Evolutionary conservation across 1,140 invertebrate species (phyloP).

Genomic region (Plodia interpunctella): DNA sequence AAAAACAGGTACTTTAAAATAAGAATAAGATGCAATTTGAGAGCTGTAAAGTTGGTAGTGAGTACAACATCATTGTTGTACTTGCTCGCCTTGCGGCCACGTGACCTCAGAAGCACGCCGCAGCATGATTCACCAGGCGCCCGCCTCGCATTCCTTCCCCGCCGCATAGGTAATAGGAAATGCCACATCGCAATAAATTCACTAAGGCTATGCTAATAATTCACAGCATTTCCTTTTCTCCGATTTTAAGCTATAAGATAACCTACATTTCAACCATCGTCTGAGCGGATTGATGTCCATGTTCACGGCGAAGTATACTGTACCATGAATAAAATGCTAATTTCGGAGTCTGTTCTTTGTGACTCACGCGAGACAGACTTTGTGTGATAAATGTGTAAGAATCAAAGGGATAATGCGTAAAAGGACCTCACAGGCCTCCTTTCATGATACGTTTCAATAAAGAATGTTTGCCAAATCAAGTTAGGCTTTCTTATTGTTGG

Average conservation of each 20-base stretch:
- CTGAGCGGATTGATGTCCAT: slow-evolving; percentile 7
- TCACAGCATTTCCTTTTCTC: slow-evolving; percentile 19
- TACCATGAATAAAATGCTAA: slow-evolving; percentile 21
- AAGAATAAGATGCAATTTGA: no score
- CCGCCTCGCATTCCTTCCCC: slow-evolving; percentile 44
- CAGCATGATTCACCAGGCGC: slow-evolving; percentile 48
- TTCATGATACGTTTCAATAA: neutral
- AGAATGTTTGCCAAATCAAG: no score
- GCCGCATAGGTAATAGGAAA: slow-evolving; percentile 67
- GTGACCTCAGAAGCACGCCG: slow-evolving; percentile 49
- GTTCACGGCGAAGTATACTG: neutral
- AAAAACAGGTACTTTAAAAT: no score
- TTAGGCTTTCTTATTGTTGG: no score
- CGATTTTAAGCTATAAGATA: slow-evolving; percentile 23
- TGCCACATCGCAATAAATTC: slow-evolving; percentile 57
- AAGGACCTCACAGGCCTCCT: neutral
- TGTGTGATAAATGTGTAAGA: neutral
- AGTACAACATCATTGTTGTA: slow-evolving; percentile 46
- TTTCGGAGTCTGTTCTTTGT: slow-evolving; percentile 1
- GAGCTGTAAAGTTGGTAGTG: slow-evolving; percentile 10
- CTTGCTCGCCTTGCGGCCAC: slow-evolving; percentile 52
- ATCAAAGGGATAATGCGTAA: neutral
- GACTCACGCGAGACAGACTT: slow-evolving; percentile 8
- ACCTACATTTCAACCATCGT: slow-evolving; percentile 16
- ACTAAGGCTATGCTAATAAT: slow-evolving; percentile 46